Percentiles rank a stretch among this genome's conserved stretches.
These are phyloP conservation scores for Xyrichtys novacula DNA, from an alignment of 2,797 vertebrate genomes.

Conservation along the genomic window DNA sequence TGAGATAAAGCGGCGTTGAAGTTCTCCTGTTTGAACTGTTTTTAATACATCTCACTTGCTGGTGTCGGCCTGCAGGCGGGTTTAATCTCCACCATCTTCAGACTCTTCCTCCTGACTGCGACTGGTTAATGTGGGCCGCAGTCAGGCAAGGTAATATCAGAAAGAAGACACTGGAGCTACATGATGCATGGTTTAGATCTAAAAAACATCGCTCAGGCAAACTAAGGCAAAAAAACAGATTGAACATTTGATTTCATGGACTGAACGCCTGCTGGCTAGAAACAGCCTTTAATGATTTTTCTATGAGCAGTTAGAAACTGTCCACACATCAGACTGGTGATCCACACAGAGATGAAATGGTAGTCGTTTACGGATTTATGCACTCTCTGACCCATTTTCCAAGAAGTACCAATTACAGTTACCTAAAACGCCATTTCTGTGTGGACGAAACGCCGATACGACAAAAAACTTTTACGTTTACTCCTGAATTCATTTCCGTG, in stretches of 20 bases:
- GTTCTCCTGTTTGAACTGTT: conserved; percentile 16
- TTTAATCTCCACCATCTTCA: conserved; percentile 23
- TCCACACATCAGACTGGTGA: not conserved
- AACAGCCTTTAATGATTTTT: too few relatives aligned
- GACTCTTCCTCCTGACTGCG: not conserved
- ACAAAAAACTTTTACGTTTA: too few relatives aligned
- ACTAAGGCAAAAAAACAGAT: not conserved
- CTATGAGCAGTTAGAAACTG: too few relatives aligned
- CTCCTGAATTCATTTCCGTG: too few relatives aligned
- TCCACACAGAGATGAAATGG: too few relatives aligned
- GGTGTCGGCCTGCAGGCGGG: not conserved
- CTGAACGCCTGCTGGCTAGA: too few relatives aligned
- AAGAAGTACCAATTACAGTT: too few relatives aligned
- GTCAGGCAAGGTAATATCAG: conserved; percentile 32
- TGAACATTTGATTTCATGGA: not conserved
- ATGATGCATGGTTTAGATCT: conserved; percentile 30
- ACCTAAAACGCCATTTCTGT: too few relatives aligned
- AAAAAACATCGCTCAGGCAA: not conserved
- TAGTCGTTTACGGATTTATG: too few relatives aligned
- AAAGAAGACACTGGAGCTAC: conserved; percentile 25
- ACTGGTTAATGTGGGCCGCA: conserved; percentile 15
- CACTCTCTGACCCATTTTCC: too few relatives aligned
- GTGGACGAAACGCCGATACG: too few relatives aligned
- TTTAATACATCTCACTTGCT: conserved; percentile 17
- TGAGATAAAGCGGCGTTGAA: conserved; percentile 26